Evolutionary conservation across 2,113 vertebrate genomes (phyloP).

Genomic region (Melanocharis versteri): DNA sequence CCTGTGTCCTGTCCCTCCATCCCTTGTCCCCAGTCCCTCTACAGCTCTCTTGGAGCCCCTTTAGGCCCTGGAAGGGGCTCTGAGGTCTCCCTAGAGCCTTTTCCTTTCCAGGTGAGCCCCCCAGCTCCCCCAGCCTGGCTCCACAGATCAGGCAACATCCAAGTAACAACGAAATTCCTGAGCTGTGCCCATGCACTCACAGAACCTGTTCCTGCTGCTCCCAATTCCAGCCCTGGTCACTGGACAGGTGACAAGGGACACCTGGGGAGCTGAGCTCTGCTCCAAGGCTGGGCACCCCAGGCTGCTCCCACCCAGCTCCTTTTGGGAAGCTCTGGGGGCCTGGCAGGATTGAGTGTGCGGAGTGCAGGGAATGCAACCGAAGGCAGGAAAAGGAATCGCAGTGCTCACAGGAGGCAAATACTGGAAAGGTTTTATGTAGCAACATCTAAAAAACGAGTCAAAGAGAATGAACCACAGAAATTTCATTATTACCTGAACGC

Average conservation of each 20-base stretch:
- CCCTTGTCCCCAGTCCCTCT: neutral
- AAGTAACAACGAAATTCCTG: neutral
- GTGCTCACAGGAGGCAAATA: neutral
- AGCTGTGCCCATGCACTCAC: neutral
- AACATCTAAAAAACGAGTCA: neutral
- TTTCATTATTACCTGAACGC: neutral
- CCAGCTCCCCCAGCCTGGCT: neutral
- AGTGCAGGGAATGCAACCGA: neutral
- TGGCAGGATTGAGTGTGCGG: neutral
- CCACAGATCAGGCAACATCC: neutral
- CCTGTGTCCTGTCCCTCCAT: neutral
- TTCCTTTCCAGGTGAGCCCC: neutral
- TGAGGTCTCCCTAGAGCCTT: neutral
- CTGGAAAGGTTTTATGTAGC: neutral
- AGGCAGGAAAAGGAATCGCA: neutral
- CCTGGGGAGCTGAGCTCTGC: neutral
- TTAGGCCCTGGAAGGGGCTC: accelerated
- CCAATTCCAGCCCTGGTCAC: neutral
- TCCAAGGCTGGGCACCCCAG: neutral
- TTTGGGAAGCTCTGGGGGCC: neutral
- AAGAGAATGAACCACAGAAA: neutral
- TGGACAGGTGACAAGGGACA: neutral
- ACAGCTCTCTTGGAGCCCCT: neutral
- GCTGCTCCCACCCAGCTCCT: neutral
- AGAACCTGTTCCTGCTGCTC: accelerated